A percentile compares a stretch with the other conserved stretches of the same genome.
phyloP scores from a whole-genome alignment of 2,888 invertebrate genomes.

The Tachystola acroxantha region DNA sequence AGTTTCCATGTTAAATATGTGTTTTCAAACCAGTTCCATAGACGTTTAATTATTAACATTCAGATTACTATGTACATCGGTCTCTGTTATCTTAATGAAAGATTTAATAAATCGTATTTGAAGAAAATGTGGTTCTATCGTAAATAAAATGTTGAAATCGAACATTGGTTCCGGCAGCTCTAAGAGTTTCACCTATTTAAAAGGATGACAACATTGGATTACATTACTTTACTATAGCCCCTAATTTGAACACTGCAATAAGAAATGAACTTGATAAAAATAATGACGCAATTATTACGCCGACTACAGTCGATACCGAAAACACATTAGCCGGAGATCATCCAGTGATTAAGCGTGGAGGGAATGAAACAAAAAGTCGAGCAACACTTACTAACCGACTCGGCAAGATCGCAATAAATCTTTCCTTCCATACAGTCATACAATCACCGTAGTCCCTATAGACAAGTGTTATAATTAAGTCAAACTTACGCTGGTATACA shows the following conservation, averaged over 20 bases:
- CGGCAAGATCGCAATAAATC: constrained; percentile 71
- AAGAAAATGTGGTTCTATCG: not conserved
- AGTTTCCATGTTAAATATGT: constrained; percentile 54
- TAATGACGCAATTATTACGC: constrained; percentile 16
- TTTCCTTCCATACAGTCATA: constrained; percentile 52
- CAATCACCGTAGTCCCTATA: constrained; percentile 54
- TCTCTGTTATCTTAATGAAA: constrained; percentile 10
- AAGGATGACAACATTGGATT: not conserved
- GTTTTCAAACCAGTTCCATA: constrained; percentile 39
- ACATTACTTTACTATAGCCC: not conserved
- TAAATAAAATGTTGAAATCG: too few species aligned
- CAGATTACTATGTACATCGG: constrained; percentile 11
- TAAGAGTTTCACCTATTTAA: not conserved
- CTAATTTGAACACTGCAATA: not conserved
- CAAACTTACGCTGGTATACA: constrained; percentile 46
- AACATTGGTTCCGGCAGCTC: not conserved
- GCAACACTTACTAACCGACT: constrained; percentile 60
- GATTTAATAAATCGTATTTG: constrained; percentile 10
- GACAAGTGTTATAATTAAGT: constrained; percentile 74
- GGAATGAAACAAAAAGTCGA: constrained; percentile 64
- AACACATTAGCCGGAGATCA: constrained; percentile 62
- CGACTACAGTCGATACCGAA: constrained; percentile 44
- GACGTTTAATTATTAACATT: constrained; percentile 34
- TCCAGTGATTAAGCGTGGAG: constrained; percentile 65
- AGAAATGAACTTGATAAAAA: constrained; percentile 6